phyloP scores from a whole-genome alignment of 2,797 vertebrate species.

The Ataeniobius toweri region DNA sequence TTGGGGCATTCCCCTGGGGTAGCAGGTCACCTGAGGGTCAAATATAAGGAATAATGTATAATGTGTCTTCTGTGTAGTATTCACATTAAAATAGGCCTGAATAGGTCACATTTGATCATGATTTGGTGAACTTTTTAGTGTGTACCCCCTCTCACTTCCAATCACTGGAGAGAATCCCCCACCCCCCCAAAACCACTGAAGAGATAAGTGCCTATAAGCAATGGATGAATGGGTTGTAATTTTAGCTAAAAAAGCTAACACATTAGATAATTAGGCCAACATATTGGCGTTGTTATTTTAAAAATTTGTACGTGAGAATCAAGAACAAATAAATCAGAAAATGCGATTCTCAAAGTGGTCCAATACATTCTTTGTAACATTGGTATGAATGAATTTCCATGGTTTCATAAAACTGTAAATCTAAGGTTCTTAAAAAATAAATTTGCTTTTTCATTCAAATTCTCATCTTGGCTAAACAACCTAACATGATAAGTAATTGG shows the following conservation, averaged over 20 bases:
- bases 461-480: too few relatives aligned
- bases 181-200: neutral
- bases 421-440: too few relatives aligned
- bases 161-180: neutral
- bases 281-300: neutral
- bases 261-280: neutral
- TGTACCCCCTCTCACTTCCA: too few relatives aligned
- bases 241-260: neutral
- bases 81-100: neutral
- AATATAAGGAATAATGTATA: conserved; percentile 1
- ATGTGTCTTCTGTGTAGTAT: neutral
- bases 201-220: neutral
- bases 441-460: too few relatives aligned
- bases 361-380: too few relatives aligned
- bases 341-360: too few relatives aligned
- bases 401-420: too few relatives aligned
- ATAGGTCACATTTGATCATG: neutral
- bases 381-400: too few relatives aligned
- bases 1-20: neutral
- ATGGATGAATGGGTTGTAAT: neutral
- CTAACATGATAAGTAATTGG: too few relatives aligned
- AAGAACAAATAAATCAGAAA: too few relatives aligned
- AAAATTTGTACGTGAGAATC: too few relatives aligned
- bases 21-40: conserved; percentile 33
- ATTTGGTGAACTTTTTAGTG: too few relatives aligned